Evolutionary conservation across 2,888 invertebrate genomes (phyloP), one percentile per base, ranked within the genome.

Genomic region (Arge pagana): DNA sequence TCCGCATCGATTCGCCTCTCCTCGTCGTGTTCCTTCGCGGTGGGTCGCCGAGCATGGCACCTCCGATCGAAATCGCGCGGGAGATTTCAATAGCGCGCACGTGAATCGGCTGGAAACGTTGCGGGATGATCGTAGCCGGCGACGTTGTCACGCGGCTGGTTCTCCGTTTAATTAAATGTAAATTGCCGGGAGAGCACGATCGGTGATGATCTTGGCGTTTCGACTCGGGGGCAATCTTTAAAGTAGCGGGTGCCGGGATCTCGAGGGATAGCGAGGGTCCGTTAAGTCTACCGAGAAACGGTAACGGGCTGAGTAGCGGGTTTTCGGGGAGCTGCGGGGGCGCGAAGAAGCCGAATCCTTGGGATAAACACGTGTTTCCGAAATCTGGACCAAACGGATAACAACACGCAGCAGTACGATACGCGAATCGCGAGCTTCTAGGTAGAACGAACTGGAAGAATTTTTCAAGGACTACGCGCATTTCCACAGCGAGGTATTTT

Each of bases 141-240:
- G 42, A 30, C 42, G 30, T 42, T 28, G 28, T 42, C 30, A 26
- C 40, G 26, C 30, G 10, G 42, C n/a, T n/a, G 69, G 71, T 70
- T 72, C 70, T 72, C 70, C 70, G 70, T 74, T 74, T 74, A 72
- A 74, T 74, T 73, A 74, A 74, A 74, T 74, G 74, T 72, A 74
- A 73, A 74, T 74, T 68, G 71, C 71, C 70, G 64, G 70, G 71
- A 61, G 63, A 72, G 72, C 67, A 67, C 70, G 74, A 74, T 74
- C 45, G 35, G 35, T 35, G 45, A 45, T 45, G 35, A 33, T 35
- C 33, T 45, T 35, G 45, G 31, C 45, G 45, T 45, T 45, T 45
- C 45, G 21, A 45, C 45, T 45, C 33, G 23, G 7, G 23, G 35
- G 45, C 45, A 45, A 45, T 45, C 33, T 45, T 45, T 45, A 45